phyloP scores from a whole-genome alignment of 1,140 invertebrate species.

The Heterodera schachtii region DNA sequence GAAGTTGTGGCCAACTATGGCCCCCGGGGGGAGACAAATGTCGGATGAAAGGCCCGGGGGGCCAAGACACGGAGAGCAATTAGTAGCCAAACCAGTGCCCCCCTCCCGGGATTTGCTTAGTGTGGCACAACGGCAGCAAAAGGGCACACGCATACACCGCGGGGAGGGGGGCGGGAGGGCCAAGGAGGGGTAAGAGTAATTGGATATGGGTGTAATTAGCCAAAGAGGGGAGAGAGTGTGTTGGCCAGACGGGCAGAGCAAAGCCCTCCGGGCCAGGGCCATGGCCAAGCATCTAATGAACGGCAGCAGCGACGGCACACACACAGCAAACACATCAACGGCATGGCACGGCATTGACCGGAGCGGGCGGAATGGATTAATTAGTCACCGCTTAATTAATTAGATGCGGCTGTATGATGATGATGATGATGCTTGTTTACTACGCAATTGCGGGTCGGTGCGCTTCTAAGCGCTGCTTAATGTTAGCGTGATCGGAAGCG shows the following conservation, averaged over 20 bases:
- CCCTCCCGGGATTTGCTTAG: conserved; percentile 1
- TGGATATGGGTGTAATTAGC: conserved; percentile 19
- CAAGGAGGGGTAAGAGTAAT: neutral
- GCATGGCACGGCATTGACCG: neutral
- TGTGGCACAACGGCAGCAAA: neutral
- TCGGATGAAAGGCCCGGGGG: neutral
- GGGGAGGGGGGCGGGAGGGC: too few species aligned
- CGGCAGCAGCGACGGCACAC: neutral
- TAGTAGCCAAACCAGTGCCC: neutral
- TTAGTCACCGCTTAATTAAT: too few species aligned
- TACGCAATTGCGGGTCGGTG: too few species aligned
- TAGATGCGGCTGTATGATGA: too few species aligned
- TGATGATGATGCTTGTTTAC: too few species aligned
- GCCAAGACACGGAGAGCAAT: neutral
- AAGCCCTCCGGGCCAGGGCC: too few species aligned
- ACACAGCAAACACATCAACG: neutral
- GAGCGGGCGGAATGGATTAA: neutral
- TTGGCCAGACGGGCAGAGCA: too few species aligned
- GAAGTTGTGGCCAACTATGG: neutral
- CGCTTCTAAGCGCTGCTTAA: too few species aligned
- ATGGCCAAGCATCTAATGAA: neutral
- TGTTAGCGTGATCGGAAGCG: too few species aligned
- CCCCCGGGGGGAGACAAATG: neutral
- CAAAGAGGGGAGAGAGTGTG: neutral
- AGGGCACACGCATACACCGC: neutral